Evolutionary conservation across 2,797 vertebrate genomes (phyloP).

Genomic region (Leptoclinus maculatus): DNA sequence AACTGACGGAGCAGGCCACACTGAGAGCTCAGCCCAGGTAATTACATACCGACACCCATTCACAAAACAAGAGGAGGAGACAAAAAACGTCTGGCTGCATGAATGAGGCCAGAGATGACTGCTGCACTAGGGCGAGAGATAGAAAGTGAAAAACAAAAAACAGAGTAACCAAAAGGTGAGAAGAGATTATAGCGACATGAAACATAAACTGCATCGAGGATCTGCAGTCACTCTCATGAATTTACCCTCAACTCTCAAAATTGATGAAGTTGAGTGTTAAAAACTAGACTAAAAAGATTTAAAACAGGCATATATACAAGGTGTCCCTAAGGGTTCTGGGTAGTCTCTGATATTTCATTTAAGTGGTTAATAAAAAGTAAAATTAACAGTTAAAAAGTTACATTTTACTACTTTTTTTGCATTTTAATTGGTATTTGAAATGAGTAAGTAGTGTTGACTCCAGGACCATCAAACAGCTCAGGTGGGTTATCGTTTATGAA

Average conservation of each 20-base stretch:
- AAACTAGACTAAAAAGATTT: background rate
- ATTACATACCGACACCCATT: slow-evolving; percentile 81
- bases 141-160: slow-evolving; percentile 48
- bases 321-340: too few relatives aligned
- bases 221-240: background rate
- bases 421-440: background rate
- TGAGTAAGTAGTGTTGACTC: background rate
- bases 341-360: too few relatives aligned
- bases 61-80: slow-evolving; percentile 64
- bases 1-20: slow-evolving; percentile 81
- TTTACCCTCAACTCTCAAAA: background rate
- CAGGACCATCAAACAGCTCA: background rate
- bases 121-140: slow-evolving; percentile 18
- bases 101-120: slow-evolving; percentile 27
- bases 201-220: slow-evolving; percentile 3
- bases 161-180: background rate
- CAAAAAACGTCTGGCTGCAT: slow-evolving; percentile 43
- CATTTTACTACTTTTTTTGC: background rate
- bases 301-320: background rate
- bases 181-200: slow-evolving; percentile 1
- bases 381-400: background rate
- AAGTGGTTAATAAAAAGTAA: background rate
- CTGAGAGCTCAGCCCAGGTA: slow-evolving; percentile 80
- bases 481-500: background rate
- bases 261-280: background rate